Evolutionary conservation across 2,888 invertebrate genomes (phyloP), one percentile per base, ranked within the genome.

Genomic region (Eurytoma californica): DNA sequence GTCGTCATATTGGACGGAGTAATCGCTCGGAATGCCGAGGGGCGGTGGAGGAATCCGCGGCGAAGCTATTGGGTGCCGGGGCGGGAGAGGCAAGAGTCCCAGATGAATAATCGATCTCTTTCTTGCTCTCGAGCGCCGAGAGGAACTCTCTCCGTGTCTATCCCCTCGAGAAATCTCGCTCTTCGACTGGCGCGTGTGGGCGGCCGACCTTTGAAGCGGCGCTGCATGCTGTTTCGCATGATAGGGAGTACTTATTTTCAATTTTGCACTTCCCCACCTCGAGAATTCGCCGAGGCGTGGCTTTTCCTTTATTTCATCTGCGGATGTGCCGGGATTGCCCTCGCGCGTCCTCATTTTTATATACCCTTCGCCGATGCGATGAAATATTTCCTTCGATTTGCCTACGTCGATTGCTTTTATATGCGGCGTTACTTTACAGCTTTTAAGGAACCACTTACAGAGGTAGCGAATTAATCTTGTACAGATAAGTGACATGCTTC

Each of bases 71-170:
- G 16, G 47, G n/a, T 12, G 9, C n/a, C 20, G 7, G 47, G 2
- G 18, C 2, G 18, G 20, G 67, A 16, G 60, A 4, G 47, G 2
- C 16, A 63, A 77, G 49, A 47, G 63, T 76, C 55, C 20, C 55
- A 51, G 49, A 77, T 77, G 77, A 70, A 67, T 78, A 72, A 78
- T 72, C 66, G 72, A 77, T 77, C 66, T 63, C 68, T 28, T 53
- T 39, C 67, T 24, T 49, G 47, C 69, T 55, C 20, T 39, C 47
- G 51, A 20, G 39, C 51, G 28, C 16, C 57, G 39, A 4, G 24
- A 16, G 24, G 65, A 73, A 75, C 67, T 67, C n/a, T 63, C 63
- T 30, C 39, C 53, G n/a, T 53, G n/a, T 70, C 58, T 68, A 75
- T 68, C 14, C 60, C 60, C 53, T 5, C n/a, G 66, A 67, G 67